Conservation (phyloP, 2,113 vertebrate genomes). For the Sprattus sprattus region DNA sequence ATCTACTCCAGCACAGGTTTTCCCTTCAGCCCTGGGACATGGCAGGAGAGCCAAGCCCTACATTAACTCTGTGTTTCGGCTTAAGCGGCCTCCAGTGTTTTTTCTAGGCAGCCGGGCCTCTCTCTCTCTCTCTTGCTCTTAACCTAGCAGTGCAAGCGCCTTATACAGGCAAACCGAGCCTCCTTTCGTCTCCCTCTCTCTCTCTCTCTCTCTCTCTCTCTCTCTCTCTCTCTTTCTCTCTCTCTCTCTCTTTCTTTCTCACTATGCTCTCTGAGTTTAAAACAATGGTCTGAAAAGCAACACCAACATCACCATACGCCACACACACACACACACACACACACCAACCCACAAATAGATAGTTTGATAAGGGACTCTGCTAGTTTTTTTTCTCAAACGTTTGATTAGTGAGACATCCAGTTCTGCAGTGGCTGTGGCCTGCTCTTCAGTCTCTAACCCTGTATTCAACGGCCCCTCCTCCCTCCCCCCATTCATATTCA, state of each 20-base stretch:
- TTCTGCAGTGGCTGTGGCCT: background rate
- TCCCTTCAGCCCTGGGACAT: constrained; percentile 65
- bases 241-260: constrained; percentile 38
- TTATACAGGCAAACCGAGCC: constrained; percentile 50
- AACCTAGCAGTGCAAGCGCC: constrained; percentile 55
- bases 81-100: constrained; percentile 68
- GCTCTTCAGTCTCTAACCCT: background rate
- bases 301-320: background rate
- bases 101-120: constrained; percentile 57
- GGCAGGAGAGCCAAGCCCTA: constrained; percentile 71
- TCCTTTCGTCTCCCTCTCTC: constrained; percentile 40
- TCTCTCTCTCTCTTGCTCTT: constrained; percentile 44
- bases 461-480: background rate
- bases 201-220: constrained; percentile 35
- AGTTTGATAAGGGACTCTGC: background rate
- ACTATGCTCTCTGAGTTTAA: constrained; percentile 20
- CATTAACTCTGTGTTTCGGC: constrained; percentile 78
- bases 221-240: background rate
- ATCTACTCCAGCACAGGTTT: constrained; percentile 71
- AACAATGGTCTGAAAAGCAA: constrained; percentile 36
- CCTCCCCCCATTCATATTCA: background rate
- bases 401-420: background rate
- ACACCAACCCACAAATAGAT: background rate
- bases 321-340: constrained; percentile 5
- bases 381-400: background rate